Conservation (phyloP, 2,113 vertebrate genomes). For the Epinephelus fuscoguttatus region DNA sequence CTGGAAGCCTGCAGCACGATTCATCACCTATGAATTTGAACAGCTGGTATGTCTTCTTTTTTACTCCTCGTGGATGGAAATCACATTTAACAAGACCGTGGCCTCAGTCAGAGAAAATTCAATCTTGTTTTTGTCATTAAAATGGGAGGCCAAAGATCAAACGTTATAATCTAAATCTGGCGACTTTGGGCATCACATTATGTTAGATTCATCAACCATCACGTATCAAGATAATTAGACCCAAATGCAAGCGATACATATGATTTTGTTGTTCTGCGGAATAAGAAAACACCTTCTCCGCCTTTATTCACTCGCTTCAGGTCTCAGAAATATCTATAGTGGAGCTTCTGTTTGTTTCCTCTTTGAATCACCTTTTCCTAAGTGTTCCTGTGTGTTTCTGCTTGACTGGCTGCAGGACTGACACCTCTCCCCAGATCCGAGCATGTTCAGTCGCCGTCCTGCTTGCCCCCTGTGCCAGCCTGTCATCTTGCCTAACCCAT, state of each 20-base stretch:
- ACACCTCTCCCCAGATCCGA: conserved; percentile 81
- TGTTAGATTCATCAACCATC: not conserved
- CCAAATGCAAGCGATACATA: not conserved
- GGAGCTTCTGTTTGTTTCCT: conserved; percentile 74
- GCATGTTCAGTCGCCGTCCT: conserved; percentile 81
- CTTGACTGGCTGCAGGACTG: conserved; percentile 80
- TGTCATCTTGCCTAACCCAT: conserved; percentile 79
- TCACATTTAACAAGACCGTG: conserved; percentile 40
- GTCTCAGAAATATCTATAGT: conserved; percentile 56
- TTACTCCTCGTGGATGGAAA: conserved; percentile 40
- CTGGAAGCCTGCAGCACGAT: conserved; percentile 57
- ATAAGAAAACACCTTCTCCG: not conserved
- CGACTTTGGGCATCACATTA: not conserved
- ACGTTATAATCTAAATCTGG: not conserved
- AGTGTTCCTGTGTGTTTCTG: conserved; percentile 78
- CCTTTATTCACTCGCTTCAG: conserved; percentile 23
- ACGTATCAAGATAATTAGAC: not conserved
- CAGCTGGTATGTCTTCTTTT: conserved; percentile 66
- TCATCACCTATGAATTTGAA: conserved; percentile 73
- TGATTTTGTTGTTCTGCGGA: not conserved
- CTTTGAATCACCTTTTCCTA: conserved; percentile 75
- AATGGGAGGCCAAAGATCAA: conserved; percentile 8
- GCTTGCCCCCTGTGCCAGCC: conserved; percentile 80
- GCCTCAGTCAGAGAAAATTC: conserved; percentile 28
- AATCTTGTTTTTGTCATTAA: conserved; percentile 36